These are phyloP conservation scores for Bursaphelenchus okinawaensis DNA, from an alignment of 2,888 invertebrate genomes.

Conservation along the genomic window DNA sequence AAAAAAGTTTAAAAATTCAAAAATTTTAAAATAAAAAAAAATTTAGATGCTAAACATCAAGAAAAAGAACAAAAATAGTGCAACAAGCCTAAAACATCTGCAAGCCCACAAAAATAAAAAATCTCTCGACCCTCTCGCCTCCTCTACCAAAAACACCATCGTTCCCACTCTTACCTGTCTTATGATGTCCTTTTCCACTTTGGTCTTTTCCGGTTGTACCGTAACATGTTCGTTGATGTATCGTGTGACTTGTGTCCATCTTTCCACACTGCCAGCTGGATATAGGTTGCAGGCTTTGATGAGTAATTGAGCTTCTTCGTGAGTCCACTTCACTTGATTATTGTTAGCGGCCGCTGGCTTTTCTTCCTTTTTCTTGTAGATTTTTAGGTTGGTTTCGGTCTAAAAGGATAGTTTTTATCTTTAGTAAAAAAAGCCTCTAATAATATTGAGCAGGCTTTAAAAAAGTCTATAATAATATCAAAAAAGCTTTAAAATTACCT, in stretches of 20 bases:
- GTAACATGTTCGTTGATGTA: slow-evolving; percentile 78
- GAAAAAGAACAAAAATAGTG: no score
- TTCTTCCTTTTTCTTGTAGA: neutral
- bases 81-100: no score
- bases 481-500: neutral
- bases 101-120: no score
- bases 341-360: slow-evolving; percentile 5
- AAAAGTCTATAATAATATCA: neutral
- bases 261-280: slow-evolving; percentile 77
- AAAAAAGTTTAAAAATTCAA: neutral
- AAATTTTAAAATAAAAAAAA: neutral
- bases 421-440: neutral
- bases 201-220: slow-evolving; percentile 63
- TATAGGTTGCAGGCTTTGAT: slow-evolving; percentile 95
- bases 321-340: slow-evolving; percentile 67
- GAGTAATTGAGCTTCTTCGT: slow-evolving; percentile 77
- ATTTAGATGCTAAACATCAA: no score
- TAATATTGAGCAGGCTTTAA: neutral
- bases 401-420: neutral
- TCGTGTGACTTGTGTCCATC: slow-evolving; percentile 69
- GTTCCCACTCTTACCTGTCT: slow-evolving; percentile 69
- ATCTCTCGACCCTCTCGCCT: no score
- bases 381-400: neutral
- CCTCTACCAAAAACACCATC: neutral
- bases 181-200: slow-evolving; percentile 83